Base-by-base conservation (phyloP, 2,888 invertebrate species). In the Terebella lapidaria region DNA sequence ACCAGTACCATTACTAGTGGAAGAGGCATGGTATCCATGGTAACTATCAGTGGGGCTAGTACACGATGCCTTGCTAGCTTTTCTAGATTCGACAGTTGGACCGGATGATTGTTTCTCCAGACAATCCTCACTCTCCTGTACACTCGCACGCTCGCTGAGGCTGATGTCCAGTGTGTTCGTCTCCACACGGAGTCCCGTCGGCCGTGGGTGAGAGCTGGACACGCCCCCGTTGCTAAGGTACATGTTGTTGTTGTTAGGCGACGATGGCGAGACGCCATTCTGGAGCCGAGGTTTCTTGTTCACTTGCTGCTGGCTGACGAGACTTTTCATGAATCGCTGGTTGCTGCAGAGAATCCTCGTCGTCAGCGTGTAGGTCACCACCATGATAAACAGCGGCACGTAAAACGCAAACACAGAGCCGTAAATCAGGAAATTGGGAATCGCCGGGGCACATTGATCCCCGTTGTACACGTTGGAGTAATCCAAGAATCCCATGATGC, bases 351-450 rank as follows among this genome's bases (percentile, higher is more conserved):
- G 83, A 29, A 96, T 84, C 61, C 89, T 86, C 20, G 94, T 92
- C 0, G 96, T 96, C 70, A 94, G 84, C 5, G 91, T 89, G 77
- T 95, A 96, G 2, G 94, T 94, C 62, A 93, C 84, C 74, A 94
- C 85, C 95, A 96, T 96, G 68, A 96, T 94, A 49, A 88, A 86
- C 67, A 96, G 84, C 0, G 96, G 96, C 66, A 96, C 92, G 84
- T 94, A 94, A 83, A 96, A 96, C 71, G 94, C 93, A 72, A 94
- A 89, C 71, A 95, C 89, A 57, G 94, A 94, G 22, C 95, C 96
- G 71, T 93, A 92, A 63, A 94, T 86, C 27, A 75, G 69, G 63
- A 77, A 78, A 30, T 72, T 69, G 42, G 67, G 67, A 24, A 76
- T 62, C 2, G 71, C 69, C 1, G 77, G 77, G 2, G 71, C 66